Evolutionary conservation across 2,888 invertebrate species (phyloP), one percentile per base, ranked within the genome.

Genomic region (Xanthia togata): DNA sequence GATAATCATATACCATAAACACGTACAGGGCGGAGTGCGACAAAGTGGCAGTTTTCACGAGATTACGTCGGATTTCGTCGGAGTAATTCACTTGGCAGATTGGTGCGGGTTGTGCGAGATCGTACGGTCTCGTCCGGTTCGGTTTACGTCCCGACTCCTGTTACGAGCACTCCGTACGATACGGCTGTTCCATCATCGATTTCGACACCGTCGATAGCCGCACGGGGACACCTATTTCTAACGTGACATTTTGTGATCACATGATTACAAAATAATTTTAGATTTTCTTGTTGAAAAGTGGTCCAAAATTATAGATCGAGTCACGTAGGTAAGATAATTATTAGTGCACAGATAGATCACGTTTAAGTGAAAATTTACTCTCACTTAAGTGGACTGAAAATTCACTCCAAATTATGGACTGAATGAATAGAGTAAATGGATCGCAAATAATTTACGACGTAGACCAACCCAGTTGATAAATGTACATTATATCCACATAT

Each of bases 1-100:
- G 62, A 83, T 81, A 76, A 76, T 78, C 74, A 76, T 72, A 87
- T 50, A 79, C 68, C 57, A 83, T 83, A 83, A 87, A 67, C 76
- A 81, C 76, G 76, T 77, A 73, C 50, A 41, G 41, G 14, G 38
- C 62, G 20, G 75, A 75, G 79, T 73, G 82, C 69, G 76, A 73
- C 73, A 79, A 84, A 85, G 82, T 79, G 87, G 79, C 84, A 89
- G 88, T 88, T 88, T 89, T 88, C 88, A 89, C 80, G 83, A 88
- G 87, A 89, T 89, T 89, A 89, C 83, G 83, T 87, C 86, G 83
- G 87, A 89, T 88, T 88, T 87, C 83, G 81, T 70, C 80, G 83
- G 80, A 81, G 90, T 88, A 89, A 90, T 90, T 90, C 89, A 90
- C 90, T 90, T 89, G 88, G 90, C 84, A 86, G 90, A 90, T 90